Evolutionary conservation across 2,113 vertebrate species (phyloP).

Genomic region (Chrysemys picta): DNA sequence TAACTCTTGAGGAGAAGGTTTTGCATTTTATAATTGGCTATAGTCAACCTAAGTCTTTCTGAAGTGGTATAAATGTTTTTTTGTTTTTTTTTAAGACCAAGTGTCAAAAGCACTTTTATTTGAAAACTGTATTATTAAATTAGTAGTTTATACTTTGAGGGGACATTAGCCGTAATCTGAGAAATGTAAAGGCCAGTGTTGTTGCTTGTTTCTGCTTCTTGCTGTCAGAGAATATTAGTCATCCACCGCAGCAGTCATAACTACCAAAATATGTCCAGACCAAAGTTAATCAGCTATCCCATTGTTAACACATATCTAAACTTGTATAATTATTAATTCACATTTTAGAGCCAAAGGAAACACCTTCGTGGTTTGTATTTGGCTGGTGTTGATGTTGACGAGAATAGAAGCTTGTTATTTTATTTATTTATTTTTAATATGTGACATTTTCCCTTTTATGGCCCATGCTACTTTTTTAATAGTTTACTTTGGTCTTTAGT

Average conservation of each 20-base stretch:
- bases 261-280: constrained; percentile 80
- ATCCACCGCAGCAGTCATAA: constrained; percentile 70
- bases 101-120: constrained; percentile 80
- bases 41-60: constrained; percentile 73
- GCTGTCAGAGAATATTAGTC: constrained; percentile 73
- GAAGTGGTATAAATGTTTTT: constrained; percentile 60
- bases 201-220: constrained; percentile 65
- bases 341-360: constrained; percentile 68
- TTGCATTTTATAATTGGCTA: constrained; percentile 79
- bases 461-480: constrained; percentile 63
- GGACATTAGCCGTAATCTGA: constrained; percentile 75
- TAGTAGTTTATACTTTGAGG: constrained; percentile 75
- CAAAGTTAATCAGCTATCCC: constrained; percentile 78
- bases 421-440: constrained; percentile 77
- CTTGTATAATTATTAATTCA: constrained; percentile 60
- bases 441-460: constrained; percentile 31
- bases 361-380: constrained; percentile 60
- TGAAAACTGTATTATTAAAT: constrained; percentile 66
- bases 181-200: constrained; percentile 72
- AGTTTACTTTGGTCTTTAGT: constrained; percentile 54
- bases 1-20: constrained; percentile 73
- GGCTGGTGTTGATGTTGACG: constrained; percentile 55
- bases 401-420: constrained; percentile 70
- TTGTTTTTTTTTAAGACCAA: constrained; percentile 57
- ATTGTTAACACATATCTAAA: constrained; percentile 64